Evolutionary conservation across 2,113 vertebrate genomes (phyloP), one percentile per base, ranked within the genome.

Genomic region (Hypanus sabinus): DNA sequence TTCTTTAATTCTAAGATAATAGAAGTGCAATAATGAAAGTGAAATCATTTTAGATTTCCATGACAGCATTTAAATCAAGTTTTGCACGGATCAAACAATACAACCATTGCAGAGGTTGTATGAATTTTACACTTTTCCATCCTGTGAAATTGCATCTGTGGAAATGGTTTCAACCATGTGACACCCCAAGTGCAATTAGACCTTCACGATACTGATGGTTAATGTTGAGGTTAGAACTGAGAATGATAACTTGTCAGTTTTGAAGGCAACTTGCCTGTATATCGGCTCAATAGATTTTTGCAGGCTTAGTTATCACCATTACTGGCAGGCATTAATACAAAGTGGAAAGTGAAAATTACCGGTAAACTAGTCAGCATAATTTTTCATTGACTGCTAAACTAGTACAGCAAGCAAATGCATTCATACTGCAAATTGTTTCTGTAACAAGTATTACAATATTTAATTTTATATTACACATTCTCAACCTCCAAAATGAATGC

Each of bases 261-360:
- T 87, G 83, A 87, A 60, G 27, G 55, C 24, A 85, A 20, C 55
- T 87, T 60, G 55, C 24, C 81, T 87, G 22, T n/a, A 60, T 60
- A 87, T 87, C 60, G 55, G 27, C 57, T 87, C 60, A 11, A 87
- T 87, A 60, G 83, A 87, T 87, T 87, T 87, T 27, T 60, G 46
- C 55, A 87, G 60, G 83, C 60, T 87, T 87, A 27, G 83, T 87
- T 60, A 87, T 87, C 83, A n/a, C 81, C 81, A 85, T 85, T 85
- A 57, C 81, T 60, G 55, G 83, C 83, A 87, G 55, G 83, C 83
- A 87, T 60, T 87, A 87, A 60, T 55, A 87, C 55, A 87, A 24
- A 87, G 46, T 87, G 83, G 83, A 87, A 60, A 60, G 83, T 60
- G 83, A 11, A 87, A 87, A 87, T 55, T 87, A 55, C 83, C 83